Evolutionary conservation across 2,113 vertebrate species (phyloP).

Genomic region (Cephalopholis sonnerati): DNA sequence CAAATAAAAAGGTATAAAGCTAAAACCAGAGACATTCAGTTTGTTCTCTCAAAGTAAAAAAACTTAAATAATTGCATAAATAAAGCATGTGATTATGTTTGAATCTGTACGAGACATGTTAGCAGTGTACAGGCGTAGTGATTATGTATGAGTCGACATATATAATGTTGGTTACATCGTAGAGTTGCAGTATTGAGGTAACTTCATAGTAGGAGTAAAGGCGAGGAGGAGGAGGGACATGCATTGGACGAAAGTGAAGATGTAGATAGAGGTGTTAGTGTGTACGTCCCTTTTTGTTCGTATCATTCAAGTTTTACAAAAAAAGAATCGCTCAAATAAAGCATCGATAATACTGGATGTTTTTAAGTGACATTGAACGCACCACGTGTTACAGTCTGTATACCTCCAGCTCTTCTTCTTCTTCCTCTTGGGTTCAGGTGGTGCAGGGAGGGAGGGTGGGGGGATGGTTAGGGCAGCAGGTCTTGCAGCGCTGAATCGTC

Average conservation of each 20-base stretch:
- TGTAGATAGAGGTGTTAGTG: conserved; percentile 57
- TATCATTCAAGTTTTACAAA: conserved; percentile 67
- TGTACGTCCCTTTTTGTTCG: conserved; percentile 58
- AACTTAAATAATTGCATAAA: conserved; percentile 81
- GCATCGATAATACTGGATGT: conserved; percentile 35
- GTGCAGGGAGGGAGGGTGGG: no score
- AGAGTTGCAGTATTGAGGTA: conserved; percentile 67
- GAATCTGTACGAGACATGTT: conserved; percentile 48
- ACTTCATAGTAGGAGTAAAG: conserved; percentile 55
- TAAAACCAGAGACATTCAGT: conserved; percentile 81
- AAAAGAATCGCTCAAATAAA: conserved; percentile 28
- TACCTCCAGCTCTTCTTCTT: neutral
- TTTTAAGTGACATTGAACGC: conserved; percentile 12
- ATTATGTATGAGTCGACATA: conserved; percentile 47
- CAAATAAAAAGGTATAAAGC: conserved; percentile 72
- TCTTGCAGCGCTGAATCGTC: conserved; percentile 87
- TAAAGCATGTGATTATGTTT: conserved; percentile 57
- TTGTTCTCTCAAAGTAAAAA: conserved; percentile 65
- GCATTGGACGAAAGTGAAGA: conserved; percentile 54
- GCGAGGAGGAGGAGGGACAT: conserved; percentile 33
- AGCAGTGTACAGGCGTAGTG: conserved; percentile 45
- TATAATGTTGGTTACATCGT: conserved; percentile 55
- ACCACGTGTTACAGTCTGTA: conserved; percentile 8
- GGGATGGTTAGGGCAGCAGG: conserved; percentile 86
- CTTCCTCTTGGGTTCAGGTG: neutral